phyloP scores from a whole-genome alignment of 2,888 invertebrate genomes.

The Oegoconia quadripuncta region DNA sequence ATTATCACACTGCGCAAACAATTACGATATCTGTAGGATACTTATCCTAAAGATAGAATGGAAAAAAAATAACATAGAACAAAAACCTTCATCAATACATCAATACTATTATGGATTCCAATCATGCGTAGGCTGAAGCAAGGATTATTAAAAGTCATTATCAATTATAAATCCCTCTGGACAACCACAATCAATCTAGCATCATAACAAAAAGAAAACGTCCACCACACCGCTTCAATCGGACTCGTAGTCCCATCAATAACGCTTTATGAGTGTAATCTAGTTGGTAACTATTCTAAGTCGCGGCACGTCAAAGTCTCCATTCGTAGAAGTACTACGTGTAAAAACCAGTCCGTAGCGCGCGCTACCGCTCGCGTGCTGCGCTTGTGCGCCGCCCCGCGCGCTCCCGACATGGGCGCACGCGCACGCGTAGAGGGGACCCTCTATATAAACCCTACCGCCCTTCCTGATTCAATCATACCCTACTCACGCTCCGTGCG shows the following conservation, averaged over 20 bases:
- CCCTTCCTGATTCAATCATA: constrained; percentile 73
- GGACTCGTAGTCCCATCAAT: constrained; percentile 43
- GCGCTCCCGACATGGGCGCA: constrained; percentile 48
- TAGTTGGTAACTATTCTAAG: constrained; percentile 43
- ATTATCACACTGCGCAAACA: no score
- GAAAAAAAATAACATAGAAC: no score
- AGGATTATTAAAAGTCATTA: constrained; percentile 14
- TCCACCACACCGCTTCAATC: constrained; percentile 21
- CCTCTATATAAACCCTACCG: constrained; percentile 58
- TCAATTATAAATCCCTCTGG: constrained; percentile 9
- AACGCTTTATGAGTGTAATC: constrained; percentile 51
- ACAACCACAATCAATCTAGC: constrained; percentile 25
- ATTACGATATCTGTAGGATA: no score
- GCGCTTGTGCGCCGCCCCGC: constrained; percentile 54
- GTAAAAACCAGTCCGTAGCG: constrained; percentile 66
- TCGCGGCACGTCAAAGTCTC: constrained; percentile 68
- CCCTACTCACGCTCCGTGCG: constrained; percentile 63
- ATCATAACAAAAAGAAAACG: constrained; percentile 22
- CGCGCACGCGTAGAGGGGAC: constrained; percentile 34
- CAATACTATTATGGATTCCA: constrained; percentile 1
- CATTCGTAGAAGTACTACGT: constrained; percentile 63
- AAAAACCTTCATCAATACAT: background rate
- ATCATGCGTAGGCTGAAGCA: constrained; percentile 1
- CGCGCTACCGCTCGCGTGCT: constrained; percentile 70
- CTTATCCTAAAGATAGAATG: no score